A percentile compares a stretch with the other conserved stretches of the same genome.
Conservation (phyloP, 1,140 invertebrate genomes). For the Choristoneura fumiferana region DNA sequence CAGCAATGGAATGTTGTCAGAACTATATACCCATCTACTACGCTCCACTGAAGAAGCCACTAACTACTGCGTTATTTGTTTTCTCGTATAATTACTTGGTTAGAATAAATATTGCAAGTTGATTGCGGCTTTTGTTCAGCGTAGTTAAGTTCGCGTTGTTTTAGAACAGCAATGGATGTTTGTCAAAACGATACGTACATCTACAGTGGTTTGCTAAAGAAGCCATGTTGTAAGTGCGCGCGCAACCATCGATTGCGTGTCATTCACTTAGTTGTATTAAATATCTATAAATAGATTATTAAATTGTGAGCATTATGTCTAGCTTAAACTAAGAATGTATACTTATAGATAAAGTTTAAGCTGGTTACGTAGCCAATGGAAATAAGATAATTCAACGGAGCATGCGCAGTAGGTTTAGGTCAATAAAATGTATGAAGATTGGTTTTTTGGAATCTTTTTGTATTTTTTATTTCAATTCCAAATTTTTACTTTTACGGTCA, state of each 20-base stretch:
- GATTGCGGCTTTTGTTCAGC: background rate
- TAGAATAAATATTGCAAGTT: background rate
- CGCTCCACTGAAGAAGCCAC: slow-evolving; percentile 39
- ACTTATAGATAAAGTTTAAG: slow-evolving; percentile 14
- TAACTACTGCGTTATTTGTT: background rate
- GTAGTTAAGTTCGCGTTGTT: too few species aligned
- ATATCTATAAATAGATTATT: slow-evolving; percentile 52
- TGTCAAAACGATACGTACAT: background rate
- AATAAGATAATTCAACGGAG: background rate
- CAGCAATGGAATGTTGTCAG: slow-evolving; percentile 19
- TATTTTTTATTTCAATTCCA: too few species aligned
- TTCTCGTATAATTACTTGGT: background rate
- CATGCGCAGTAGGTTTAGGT: slow-evolving; percentile 15
- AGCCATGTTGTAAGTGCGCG: slow-evolving; percentile 58
- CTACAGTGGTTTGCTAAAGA: slow-evolving; percentile 26
- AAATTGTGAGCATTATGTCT: slow-evolving; percentile 47
- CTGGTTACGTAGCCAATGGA: background rate
- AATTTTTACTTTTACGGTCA: too few species aligned
- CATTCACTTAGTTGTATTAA: slow-evolving; percentile 49
- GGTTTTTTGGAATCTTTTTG: too few species aligned
- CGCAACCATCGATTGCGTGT: slow-evolving; percentile 57
- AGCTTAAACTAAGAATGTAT: slow-evolving; percentile 26
- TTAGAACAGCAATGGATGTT: slow-evolving; percentile 19
- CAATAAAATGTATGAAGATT: slow-evolving; percentile 6
- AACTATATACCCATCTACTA: background rate